Conservation (phyloP, 2,113 vertebrate genomes). For the Antechinus stuartii region DNA sequence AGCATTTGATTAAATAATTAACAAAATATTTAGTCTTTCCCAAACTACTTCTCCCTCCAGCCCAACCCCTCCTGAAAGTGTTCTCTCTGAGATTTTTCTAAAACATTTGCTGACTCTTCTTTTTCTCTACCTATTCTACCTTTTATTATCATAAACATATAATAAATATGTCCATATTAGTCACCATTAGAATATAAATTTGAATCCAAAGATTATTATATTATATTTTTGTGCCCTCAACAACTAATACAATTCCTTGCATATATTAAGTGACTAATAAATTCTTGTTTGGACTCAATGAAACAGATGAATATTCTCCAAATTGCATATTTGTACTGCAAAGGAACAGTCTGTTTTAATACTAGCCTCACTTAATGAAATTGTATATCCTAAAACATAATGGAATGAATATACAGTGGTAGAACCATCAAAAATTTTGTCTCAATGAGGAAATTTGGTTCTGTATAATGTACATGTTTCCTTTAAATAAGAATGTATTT, state of each 20-base stretch:
- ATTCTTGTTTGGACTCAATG: not conserved
- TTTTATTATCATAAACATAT: not conserved
- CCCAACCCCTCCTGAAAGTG: not conserved
- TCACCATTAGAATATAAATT: not conserved
- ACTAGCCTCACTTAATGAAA: not conserved
- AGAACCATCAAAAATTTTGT: conserved; percentile 14
- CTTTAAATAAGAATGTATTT: not conserved
- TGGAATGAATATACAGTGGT: not conserved
- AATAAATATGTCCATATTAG: not conserved
- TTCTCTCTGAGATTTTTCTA: not conserved
- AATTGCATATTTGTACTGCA: not conserved
- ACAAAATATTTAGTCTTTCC: not conserved
- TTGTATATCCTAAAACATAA: not conserved
- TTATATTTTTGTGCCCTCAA: not conserved
- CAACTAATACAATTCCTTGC: not conserved
- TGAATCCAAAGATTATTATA: not conserved
- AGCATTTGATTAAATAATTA: not conserved
- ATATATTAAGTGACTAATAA: not conserved
- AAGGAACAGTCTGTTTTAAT: not conserved
- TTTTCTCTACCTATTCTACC: not conserved
- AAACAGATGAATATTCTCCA: not conserved
- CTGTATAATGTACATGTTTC: not conserved
- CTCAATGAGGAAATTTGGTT: not conserved
- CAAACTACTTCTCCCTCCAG: not conserved
- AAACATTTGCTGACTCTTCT: not conserved